Percentiles rank a stretch among this genome's conserved stretches.
phyloP scores from a whole-genome alignment of 2,797 vertebrate species.

The Phrynocephalus guinanensis region DNA sequence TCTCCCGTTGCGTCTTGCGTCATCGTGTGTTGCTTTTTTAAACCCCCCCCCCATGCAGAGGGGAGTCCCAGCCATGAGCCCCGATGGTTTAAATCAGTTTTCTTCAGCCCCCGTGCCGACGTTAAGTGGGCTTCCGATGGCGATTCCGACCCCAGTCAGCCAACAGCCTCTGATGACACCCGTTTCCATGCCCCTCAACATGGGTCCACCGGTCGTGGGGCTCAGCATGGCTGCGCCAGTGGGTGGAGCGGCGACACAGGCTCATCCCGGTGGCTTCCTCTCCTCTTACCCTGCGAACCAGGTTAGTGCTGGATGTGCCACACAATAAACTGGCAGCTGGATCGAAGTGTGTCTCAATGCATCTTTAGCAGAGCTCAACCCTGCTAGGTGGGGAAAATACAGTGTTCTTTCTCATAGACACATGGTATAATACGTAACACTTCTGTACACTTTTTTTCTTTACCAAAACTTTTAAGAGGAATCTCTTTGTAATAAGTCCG shows the following conservation, averaged over 20 bases:
- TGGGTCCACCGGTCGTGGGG: conserved; percentile 82
- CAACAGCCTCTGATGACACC: conserved; percentile 85
- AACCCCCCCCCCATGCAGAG: conserved; percentile 78
- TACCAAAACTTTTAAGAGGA: not conserved
- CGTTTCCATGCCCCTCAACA: conserved; percentile 81
- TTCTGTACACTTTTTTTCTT: not conserved
- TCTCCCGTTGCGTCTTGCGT: too few relatives aligned
- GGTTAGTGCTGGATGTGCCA: conserved; percentile 61
- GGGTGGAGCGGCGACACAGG: conserved; percentile 67
- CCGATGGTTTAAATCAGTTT: conserved; percentile 93
- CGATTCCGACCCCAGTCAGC: conserved; percentile 83
- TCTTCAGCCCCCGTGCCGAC: conserved; percentile 92
- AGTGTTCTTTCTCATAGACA: too few relatives aligned
- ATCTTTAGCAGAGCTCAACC: not conserved
- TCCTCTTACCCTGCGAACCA: conserved; percentile 75
- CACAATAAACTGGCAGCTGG: not conserved
- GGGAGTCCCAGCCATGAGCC: conserved; percentile 90
- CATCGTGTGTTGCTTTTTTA: not conserved
- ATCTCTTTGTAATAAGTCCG: not conserved
- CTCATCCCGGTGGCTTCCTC: conserved; percentile 72
- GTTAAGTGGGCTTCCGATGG: conserved; percentile 86
- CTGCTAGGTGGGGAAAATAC: not conserved
- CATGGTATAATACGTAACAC: not conserved
- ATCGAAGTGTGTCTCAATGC: not conserved
- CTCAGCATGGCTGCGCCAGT: conserved; percentile 76